Percentiles rank a stretch among this genome's conserved stretches.
These are phyloP conservation scores for Ladona fulva DNA, from an alignment of 1,140 invertebrate species.

Conservation along the genomic window DNA sequence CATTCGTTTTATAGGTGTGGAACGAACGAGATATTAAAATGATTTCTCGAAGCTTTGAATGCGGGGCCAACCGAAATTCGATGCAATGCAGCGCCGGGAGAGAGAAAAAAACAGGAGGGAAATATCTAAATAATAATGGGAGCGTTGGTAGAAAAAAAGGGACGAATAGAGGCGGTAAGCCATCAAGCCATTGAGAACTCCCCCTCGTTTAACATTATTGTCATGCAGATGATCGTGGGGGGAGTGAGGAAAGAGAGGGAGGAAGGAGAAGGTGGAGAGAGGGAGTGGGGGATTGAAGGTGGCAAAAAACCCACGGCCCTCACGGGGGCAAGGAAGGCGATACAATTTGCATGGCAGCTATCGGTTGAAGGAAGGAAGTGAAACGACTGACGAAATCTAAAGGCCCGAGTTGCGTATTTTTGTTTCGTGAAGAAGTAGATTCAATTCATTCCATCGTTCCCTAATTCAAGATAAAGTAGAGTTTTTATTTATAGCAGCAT, in stretches of 20 bases:
- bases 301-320: background rate
- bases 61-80: background rate
- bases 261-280: background rate
- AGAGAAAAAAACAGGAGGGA: background rate
- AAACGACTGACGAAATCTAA: too few species aligned
- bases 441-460: too few species aligned
- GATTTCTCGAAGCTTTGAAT: too few species aligned
- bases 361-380: too few species aligned
- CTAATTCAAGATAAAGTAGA: too few species aligned
- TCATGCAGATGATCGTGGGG: background rate
- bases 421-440: too few species aligned
- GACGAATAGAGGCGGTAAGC: background rate
- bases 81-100: background rate
- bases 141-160: background rate
- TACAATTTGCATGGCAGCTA: too few species aligned
- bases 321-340: too few species aligned
- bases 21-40: too few species aligned
- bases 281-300: background rate
- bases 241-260: background rate
- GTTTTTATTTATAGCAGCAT: too few species aligned
- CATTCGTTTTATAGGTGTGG: too few species aligned
- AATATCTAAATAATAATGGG: conserved; percentile 8
- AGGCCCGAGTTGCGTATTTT: too few species aligned
- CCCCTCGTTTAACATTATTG: background rate
- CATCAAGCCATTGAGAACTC: background rate